Base-by-base conservation (phyloP, 2,888 invertebrate species). In the Drosophila putrida region DNA sequence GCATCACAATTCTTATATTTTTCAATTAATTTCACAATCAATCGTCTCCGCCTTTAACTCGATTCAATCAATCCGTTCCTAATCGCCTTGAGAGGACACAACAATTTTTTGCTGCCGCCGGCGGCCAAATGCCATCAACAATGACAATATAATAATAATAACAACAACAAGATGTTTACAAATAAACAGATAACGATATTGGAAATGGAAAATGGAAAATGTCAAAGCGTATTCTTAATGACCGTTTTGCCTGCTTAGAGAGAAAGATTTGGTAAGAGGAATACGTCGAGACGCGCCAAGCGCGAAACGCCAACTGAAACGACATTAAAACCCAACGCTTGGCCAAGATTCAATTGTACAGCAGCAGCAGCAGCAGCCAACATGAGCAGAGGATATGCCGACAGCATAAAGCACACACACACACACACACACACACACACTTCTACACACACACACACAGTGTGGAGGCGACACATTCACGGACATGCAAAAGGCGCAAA, bases 281-380 rank as follows among this genome's bases (percentile, higher is more conserved):
- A 71, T 67, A 80, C 85, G 84, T 90, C 89, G 78, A 82, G 80
- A 83, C 87, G 88, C 90, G 91, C 90, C 91, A 88, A 91, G 90
- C 90, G 91, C 90, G 90, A 87, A 87, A 80, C 85, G 88, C 90
- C 81, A 78, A 91, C 90, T 91, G 84, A 91, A 83, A 77, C 68
- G 89, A 69, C 70, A 65, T 78, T 71, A 77, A 84, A 75, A 65
- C 58, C 68, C 64, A 69, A 55, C 54, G 79, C 71, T 75, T 81
- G 80, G 72, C 73, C 75, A 77, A 78, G 89, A 86, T 86, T 87
- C 82, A 86, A 89, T 78, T 79, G 75, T 71, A n/a, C n/a, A n/a
- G n/a, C n/a, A n/a, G n/a, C n/a, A n/a, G n/a, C n/a, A n/a, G 82
- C 83, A 68, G 68, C 68, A 66, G 58, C 65, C 51, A 58, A 65